phyloP scores from a whole-genome alignment of 1,140 invertebrate genomes.

The Argopecten irradians region DNA sequence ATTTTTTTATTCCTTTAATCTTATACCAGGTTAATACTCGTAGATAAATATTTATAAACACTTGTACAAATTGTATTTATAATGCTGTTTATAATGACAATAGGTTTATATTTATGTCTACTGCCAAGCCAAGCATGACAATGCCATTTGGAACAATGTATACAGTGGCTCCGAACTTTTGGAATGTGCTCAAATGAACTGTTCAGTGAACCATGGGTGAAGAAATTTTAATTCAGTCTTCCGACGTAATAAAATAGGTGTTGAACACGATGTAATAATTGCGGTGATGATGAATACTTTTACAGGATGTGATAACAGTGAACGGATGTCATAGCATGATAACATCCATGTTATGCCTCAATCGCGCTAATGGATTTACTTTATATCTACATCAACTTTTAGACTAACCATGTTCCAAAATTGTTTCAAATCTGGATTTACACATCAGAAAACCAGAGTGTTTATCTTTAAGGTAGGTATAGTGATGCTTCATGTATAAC shows the following conservation, averaged over 20 bases:
- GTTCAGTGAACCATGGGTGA: background rate
- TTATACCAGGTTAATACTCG: background rate
- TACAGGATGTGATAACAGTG: slow-evolving; percentile 8
- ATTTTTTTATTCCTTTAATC: background rate
- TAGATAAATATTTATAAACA: background rate
- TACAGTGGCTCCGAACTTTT: background rate
- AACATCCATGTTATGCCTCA: background rate
- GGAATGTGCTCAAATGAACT: background rate
- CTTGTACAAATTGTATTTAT: background rate
- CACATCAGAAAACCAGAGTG: background rate
- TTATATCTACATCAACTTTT: background rate
- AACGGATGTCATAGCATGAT: background rate
- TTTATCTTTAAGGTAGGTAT: background rate
- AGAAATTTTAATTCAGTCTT: background rate
- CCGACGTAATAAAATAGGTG: background rate
- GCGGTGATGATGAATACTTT: no score
- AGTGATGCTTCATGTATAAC: no score
- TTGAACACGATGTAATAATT: no score
- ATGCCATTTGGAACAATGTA: background rate
- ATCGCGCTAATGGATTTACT: background rate
- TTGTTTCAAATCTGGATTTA: background rate
- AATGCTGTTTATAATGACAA: background rate
- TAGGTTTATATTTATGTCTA: background rate
- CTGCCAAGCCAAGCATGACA: background rate
- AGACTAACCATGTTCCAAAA: background rate